Conservation (phyloP, 1,140 invertebrate genomes). For the Drosophila parabipectinata region DNA sequence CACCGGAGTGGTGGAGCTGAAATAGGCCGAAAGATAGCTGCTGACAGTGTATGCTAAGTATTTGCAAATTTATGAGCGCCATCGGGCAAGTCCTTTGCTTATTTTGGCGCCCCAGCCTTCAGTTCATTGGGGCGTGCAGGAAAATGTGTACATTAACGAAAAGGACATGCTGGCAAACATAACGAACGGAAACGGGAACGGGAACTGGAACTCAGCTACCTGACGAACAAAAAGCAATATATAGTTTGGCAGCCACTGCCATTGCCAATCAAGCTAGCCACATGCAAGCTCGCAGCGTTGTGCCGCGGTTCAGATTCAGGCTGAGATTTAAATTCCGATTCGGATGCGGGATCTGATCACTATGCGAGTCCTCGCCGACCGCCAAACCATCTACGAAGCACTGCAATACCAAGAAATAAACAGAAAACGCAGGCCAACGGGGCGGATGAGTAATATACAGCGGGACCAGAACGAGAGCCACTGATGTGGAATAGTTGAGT, state of each 20-base stretch:
- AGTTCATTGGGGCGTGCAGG: slow-evolving; percentile 21
- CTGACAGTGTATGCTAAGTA: slow-evolving; percentile 68
- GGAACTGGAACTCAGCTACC: slow-evolving; percentile 9
- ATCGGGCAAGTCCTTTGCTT: slow-evolving; percentile 42
- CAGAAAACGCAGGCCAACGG: slow-evolving; percentile 1
- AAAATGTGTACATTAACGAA: slow-evolving; percentile 30
- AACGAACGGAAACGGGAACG: slow-evolving; percentile 4
- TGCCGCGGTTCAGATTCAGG: slow-evolving; percentile 33
- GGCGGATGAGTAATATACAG: slow-evolving; percentile 8
- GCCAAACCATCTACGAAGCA: slow-evolving; percentile 64
- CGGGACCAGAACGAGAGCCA: background rate
- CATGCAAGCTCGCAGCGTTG: slow-evolving; percentile 63
- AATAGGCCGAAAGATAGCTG: slow-evolving; percentile 19
- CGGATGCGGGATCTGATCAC: slow-evolving; percentile 31
- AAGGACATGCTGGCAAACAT: slow-evolving; percentile 25
- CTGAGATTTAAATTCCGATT: slow-evolving; percentile 20
- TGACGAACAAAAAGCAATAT: background rate
- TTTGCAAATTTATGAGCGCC: slow-evolving; percentile 62
- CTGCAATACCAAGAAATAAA: slow-evolving; percentile 56
- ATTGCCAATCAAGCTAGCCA: slow-evolving; percentile 62
- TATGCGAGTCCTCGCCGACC: slow-evolving; percentile 47
- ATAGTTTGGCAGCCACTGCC: slow-evolving; percentile 45
- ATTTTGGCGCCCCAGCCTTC: slow-evolving; percentile 21
- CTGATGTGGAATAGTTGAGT: background rate
- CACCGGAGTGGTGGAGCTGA: background rate